Evolutionary conservation across 2,797 vertebrate species (phyloP).

Genomic region (Carapus acus): DNA sequence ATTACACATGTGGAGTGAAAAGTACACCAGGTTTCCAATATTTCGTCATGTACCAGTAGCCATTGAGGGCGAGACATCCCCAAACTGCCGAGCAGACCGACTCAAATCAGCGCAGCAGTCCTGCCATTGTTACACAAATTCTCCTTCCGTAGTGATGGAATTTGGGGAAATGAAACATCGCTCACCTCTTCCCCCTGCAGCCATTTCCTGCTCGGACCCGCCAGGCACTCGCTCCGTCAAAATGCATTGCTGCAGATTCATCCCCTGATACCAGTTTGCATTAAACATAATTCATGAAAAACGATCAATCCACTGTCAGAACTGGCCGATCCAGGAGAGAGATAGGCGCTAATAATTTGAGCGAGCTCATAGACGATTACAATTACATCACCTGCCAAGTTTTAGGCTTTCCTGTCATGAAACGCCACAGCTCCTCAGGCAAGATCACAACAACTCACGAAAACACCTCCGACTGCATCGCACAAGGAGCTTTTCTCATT

Average conservation of each 20-base stretch:
- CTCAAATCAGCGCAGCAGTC: too few relatives aligned
- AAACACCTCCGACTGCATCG: conserved; percentile 46
- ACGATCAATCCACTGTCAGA: conserved; percentile 58
- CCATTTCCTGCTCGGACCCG: too few relatives aligned
- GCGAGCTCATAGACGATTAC: conserved; percentile 52
- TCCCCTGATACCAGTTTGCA: conserved; percentile 41
- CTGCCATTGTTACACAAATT: too few relatives aligned
- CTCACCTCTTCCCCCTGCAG: too few relatives aligned
- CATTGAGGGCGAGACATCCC: too few relatives aligned
- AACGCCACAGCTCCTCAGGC: conserved; percentile 37
- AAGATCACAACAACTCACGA: conserved; percentile 37
- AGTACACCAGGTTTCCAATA: too few relatives aligned
- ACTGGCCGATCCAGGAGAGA: conserved; percentile 30
- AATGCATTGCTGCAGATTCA: conserved; percentile 31
- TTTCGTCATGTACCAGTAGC: too few relatives aligned
- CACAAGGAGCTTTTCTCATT: conserved; percentile 48
- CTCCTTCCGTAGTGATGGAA: too few relatives aligned
- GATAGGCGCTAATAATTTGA: conserved; percentile 54
- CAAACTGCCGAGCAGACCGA: too few relatives aligned
- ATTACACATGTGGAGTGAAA: too few relatives aligned
- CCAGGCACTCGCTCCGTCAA: background rate
- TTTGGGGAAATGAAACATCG: too few relatives aligned
- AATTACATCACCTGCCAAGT: conserved; percentile 50
- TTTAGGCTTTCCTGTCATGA: conserved; percentile 48
- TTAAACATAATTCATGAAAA: conserved; percentile 48